Conservation (phyloP, 2,113 vertebrate species). For the Leptobrachium ailaonicum region DNA sequence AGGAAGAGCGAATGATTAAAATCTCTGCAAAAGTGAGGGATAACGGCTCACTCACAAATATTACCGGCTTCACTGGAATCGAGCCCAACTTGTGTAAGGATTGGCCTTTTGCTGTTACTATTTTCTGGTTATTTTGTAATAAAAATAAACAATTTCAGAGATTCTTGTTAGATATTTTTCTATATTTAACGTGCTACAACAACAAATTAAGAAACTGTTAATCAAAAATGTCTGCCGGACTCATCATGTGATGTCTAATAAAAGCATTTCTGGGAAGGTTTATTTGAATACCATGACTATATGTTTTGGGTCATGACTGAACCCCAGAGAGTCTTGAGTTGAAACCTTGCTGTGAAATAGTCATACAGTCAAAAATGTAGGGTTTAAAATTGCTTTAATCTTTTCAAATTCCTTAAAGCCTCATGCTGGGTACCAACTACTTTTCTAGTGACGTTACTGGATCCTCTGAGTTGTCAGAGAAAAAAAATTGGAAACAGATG, state of each 20-base stretch:
- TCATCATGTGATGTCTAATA: constrained; percentile 38
- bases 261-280: constrained; percentile 47
- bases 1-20: too few relatives aligned
- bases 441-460: constrained; percentile 50
- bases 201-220: neutral
- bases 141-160: too few relatives aligned
- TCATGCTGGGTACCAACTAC: constrained; percentile 38
- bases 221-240: neutral
- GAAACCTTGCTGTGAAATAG: constrained; percentile 36
- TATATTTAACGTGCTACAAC: constrained; percentile 26
- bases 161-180: too few relatives aligned
- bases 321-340: constrained; percentile 13
- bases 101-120: too few relatives aligned
- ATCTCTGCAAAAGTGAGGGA: too few relatives aligned
- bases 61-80: too few relatives aligned
- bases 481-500: constrained; percentile 62
- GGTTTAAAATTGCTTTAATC: constrained; percentile 53
- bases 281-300: constrained; percentile 46
- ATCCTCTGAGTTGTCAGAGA: constrained; percentile 19
- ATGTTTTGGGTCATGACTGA: constrained; percentile 46
- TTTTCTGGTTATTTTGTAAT: too few relatives aligned
- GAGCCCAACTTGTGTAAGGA: too few relatives aligned
- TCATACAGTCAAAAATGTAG: constrained; percentile 36
- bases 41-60: too few relatives aligned
- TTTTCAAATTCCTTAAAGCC: constrained; percentile 49